Evolutionary conservation across 2,113 vertebrate genomes (phyloP), one percentile per base, ranked within the genome.

Genomic region (Struthidea cinerea): DNA sequence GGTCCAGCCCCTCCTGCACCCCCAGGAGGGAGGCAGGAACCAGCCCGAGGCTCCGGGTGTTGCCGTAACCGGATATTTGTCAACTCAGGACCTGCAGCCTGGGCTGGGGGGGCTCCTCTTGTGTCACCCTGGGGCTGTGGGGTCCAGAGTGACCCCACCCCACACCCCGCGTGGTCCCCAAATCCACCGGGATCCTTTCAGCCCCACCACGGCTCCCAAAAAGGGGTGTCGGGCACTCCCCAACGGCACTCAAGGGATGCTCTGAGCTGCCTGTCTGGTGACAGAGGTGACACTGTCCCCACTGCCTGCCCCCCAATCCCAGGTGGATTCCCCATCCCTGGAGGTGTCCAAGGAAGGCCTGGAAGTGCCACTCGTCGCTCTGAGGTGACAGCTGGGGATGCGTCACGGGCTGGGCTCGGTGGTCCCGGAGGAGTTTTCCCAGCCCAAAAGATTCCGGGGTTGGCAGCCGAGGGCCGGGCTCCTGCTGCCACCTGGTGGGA

Each of bases 361-460:
- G 73, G 55, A 16, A 1, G 33, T 13, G 55, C 12, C 70, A 12
- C 53, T 28, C 30, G 12, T 22, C 2, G 69, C 49, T 32, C 50
- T 10, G 37, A 13, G 55, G 33, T 65, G 42, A 24, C 63, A 42
- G 28, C 19, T 10, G 71, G 41, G 33, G 33, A 21, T 16, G 41
- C 6, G 32, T 8, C 71, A 3, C 71, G 11, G 22, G 24, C 4
- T 7, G 26, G 26, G 4, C 44, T 32, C 27, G 12, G 10, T 5
- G n/a, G 17, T 3, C 24, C 16, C 0, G 16, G 28, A 26, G 63
- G 17, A 1, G 13, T n/a, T 41, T 60, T 20, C 30, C 44, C 79
- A 19, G 10, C 33, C 17, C 1, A 0, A 22, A 73, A 28, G 0
- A 3, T 3, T 9, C 18, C 41, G 30, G 15, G 23, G 19, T 24